Evolutionary conservation across 2,113 vertebrate genomes (phyloP).

Genomic region (Thermophis baileyi): DNA sequence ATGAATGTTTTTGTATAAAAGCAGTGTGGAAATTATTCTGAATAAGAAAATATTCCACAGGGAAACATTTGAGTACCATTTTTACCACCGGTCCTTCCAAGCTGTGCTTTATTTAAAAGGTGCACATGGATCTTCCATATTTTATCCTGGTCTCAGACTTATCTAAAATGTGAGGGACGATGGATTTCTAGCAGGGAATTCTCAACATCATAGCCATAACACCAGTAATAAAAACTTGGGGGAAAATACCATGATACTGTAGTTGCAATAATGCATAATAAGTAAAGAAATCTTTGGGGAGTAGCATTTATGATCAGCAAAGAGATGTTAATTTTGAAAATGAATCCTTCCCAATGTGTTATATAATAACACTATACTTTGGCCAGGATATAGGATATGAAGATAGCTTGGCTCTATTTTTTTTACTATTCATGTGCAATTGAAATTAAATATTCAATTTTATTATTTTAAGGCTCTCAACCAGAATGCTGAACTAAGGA

Average conservation of each 20-base stretch:
- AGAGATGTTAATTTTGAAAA: background rate
- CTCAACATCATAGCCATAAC: background rate
- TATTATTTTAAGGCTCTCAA: slow-evolving; percentile 86
- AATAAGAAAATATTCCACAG: background rate
- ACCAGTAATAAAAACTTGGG: background rate
- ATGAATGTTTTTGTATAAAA: background rate
- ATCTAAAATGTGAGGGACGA: background rate
- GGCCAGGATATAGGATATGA: background rate
- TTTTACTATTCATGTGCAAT: slow-evolving; percentile 47
- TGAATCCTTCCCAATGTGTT: slow-evolving; percentile 11
- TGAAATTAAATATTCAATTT: slow-evolving; percentile 69
- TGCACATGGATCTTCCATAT: background rate
- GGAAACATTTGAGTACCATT: background rate
- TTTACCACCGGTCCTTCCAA: background rate
- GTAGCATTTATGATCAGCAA: background rate
- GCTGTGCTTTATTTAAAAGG: background rate
- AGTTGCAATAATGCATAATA: background rate
- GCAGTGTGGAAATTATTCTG: background rate
- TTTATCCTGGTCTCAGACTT: background rate
- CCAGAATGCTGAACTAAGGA: slow-evolving; percentile 96
- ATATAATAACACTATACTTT: slow-evolving; percentile 30
- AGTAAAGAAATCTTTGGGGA: background rate
- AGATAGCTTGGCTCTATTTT: slow-evolving; percentile 26
- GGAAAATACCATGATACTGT: background rate
- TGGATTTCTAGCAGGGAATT: background rate